These are phyloP conservation scores for Calliopum simillimum DNA, from an alignment of 2,888 invertebrate species.

Conservation along the genomic window DNA sequence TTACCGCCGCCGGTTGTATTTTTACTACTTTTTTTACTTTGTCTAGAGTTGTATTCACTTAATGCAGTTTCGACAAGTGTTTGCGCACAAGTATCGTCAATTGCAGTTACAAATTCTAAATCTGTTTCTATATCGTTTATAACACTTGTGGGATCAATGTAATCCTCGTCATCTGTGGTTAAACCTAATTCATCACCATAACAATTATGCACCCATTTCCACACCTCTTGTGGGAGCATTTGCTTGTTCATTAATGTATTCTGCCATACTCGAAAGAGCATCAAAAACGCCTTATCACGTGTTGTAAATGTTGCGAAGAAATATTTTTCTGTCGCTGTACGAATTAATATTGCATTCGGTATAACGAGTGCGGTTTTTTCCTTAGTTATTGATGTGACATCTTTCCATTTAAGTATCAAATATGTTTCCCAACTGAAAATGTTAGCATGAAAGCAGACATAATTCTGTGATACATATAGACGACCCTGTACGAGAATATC, in stretches of 20 bases:
- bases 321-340: constrained; percentile 84
- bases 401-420: constrained; percentile 87
- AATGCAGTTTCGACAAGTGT: constrained; percentile 7
- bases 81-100: constrained; percentile 49
- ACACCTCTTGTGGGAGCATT: constrained; percentile 84
- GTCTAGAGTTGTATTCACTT: constrained; percentile 41
- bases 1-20: constrained; percentile 41
- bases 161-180: constrained; percentile 92
- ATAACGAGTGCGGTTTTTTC: constrained; percentile 94
- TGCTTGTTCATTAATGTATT: constrained; percentile 93
- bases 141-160: constrained; percentile 71
- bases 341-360: constrained; percentile 94
- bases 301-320: constrained; percentile 96
- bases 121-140: constrained; percentile 49
- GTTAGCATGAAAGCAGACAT: constrained; percentile 97
- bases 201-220: constrained; percentile 92
- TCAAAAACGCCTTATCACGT: constrained; percentile 93
- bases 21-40: constrained; percentile 36
- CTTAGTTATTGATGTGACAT: constrained; percentile 93
- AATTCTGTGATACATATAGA: constrained; percentile 94
- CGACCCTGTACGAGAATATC: constrained; percentile 97
- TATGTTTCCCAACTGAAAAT: constrained; percentile 97
- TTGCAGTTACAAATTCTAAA: constrained; percentile 54
- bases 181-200: constrained; percentile 95
- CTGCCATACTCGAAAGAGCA: constrained; percentile 97